Conservation (phyloP, 2,113 vertebrate genomes). For the Bubo scandiacus region DNA sequence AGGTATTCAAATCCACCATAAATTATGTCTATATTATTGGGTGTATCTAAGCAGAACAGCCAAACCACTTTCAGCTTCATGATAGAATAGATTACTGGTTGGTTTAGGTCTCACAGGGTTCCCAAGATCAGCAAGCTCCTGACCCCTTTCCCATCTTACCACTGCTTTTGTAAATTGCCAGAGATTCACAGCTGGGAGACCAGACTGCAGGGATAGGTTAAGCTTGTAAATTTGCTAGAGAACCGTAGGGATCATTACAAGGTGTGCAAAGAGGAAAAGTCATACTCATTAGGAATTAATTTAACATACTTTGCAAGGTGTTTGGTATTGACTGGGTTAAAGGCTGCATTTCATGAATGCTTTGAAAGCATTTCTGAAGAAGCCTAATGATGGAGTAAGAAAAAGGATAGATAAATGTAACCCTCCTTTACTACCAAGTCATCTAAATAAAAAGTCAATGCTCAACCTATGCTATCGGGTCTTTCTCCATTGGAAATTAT, state of each 20-base stretch:
- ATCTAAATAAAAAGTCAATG: neutral
- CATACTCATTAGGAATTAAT: neutral
- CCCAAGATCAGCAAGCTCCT: neutral
- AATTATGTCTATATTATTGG: neutral
- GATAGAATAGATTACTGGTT: neutral
- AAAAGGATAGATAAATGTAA: neutral
- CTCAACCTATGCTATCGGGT: neutral
- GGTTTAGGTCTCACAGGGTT: neutral
- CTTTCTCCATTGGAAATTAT: neutral
- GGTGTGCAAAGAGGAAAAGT: neutral
- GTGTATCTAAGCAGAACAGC: neutral
- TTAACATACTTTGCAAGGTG: neutral
- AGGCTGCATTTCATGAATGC: neutral
- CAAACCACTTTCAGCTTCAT: neutral
- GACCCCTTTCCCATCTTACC: neutral
- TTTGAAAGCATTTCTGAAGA: neutral
- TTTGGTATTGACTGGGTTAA: neutral
- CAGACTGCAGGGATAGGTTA: neutral
- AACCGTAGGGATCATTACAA: neutral
- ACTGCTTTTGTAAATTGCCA: neutral
- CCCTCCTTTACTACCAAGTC: neutral
- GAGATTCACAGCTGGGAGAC: neutral
- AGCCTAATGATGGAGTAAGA: neutral
- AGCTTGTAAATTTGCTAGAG: neutral
- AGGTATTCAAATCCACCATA: neutral